phyloP scores from a whole-genome alignment of 30 jellyfish, hydroid and myxozoan genomes.

The Catostylus mosaicus region DNA sequence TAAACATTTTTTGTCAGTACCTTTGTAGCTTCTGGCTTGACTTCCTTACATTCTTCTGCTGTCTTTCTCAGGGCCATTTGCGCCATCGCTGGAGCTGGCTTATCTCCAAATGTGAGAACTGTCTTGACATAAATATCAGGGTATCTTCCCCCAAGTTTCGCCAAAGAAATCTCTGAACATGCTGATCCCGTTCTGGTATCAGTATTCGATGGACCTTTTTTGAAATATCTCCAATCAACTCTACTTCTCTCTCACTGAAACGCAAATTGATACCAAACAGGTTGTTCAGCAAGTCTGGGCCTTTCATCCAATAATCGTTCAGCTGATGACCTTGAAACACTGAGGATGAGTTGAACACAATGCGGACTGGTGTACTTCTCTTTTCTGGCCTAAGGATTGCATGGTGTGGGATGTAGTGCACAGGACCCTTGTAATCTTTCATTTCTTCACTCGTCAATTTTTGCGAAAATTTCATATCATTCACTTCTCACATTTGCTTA shows the following conservation, averaged over 20 bases:
- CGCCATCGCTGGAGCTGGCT: constrained; percentile 76
- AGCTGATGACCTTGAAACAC: constrained; percentile 65
- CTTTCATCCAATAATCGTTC: constrained; percentile 72
- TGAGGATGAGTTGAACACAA: constrained; percentile 62
- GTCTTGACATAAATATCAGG: constrained; percentile 50
- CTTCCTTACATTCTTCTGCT: constrained; percentile 51
- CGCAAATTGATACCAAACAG: constrained; percentile 58
- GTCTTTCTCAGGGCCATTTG: constrained; percentile 53
- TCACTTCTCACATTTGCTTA: constrained; percentile 45
- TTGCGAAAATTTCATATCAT: constrained; percentile 26
- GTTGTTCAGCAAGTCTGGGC: constrained; percentile 76
- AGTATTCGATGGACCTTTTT: constrained; percentile 55
- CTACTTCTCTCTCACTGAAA: constrained; percentile 67
- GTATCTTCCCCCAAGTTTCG: constrained; percentile 41
- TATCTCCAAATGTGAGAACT: constrained; percentile 61
- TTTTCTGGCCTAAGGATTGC: constrained; percentile 47
- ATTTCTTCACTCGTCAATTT: constrained; percentile 29
- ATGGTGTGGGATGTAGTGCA: constrained; percentile 76
- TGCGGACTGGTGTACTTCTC: constrained; percentile 67
- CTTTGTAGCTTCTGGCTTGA: constrained; percentile 57
- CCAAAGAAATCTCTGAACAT: constrained; percentile 77
- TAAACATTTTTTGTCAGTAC: constrained; percentile 55
- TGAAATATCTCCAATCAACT: constrained; percentile 51
- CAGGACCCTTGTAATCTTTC: constrained; percentile 50
- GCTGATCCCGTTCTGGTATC: constrained; percentile 69